Evolutionary conservation across 2,797 vertebrate species (phyloP).

Genomic region (Crenuchus spilurus): DNA sequence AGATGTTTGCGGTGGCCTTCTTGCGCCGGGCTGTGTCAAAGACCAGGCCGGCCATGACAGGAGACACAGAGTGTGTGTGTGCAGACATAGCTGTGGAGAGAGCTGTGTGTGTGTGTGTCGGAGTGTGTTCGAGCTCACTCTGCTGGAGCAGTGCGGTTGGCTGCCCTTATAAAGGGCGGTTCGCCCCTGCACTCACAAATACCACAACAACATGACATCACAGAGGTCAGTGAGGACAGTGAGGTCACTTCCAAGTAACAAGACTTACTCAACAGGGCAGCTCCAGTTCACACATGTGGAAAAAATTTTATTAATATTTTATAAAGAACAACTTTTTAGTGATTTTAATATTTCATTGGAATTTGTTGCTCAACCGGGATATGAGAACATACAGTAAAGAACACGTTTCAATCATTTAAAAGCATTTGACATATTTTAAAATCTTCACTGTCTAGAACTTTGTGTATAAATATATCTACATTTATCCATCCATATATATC

Average conservation of each 20-base stretch:
- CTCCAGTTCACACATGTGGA: background rate
- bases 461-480: too few relatives aligned
- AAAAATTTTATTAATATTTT: background rate
- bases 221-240: background rate
- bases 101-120: background rate
- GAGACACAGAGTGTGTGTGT: slow-evolving; percentile 66
- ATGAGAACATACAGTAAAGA: background rate
- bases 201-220: background rate
- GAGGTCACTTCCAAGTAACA: background rate
- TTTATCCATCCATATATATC: too few relatives aligned
- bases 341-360: background rate
- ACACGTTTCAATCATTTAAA: too few relatives aligned
- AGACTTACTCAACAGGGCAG: background rate
- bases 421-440: too few relatives aligned
- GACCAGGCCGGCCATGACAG: slow-evolving; percentile 74
- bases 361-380: background rate
- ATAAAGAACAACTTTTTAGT: background rate
- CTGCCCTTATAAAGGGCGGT: background rate
- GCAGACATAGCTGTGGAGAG: background rate
- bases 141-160: background rate
- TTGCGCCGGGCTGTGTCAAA: slow-evolving; percentile 83
- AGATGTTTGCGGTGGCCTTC: slow-evolving; percentile 83
- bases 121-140: background rate
- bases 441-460: too few relatives aligned
- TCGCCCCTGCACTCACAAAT: background rate